phyloP scores from a whole-genome alignment of 2,888 invertebrate genomes.

The Rhamnusium bicolor region DNA sequence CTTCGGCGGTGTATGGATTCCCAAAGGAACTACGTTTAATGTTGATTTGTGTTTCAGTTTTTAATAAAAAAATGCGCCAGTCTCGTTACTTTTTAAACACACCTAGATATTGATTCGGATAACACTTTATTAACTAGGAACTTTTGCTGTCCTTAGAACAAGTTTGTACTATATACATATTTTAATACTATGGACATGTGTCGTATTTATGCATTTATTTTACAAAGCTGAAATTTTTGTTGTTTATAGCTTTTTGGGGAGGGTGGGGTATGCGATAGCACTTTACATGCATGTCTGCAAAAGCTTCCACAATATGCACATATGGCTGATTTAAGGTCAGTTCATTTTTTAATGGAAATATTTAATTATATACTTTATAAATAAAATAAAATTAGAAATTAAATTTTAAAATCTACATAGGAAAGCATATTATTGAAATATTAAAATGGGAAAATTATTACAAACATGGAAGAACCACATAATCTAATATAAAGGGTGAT shows the following conservation, averaged over 20 bases:
- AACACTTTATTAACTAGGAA: background rate
- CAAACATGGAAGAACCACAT: background rate
- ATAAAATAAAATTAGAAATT: background rate
- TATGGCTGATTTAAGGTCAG: background rate
- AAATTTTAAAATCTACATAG: conserved; percentile 3
- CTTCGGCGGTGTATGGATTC: too few relatives aligned
- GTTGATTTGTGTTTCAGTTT: too few relatives aligned
- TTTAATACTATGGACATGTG: background rate
- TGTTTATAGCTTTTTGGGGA: conserved; percentile 44
- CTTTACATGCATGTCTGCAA: conserved; percentile 47
- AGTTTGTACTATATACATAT: background rate
- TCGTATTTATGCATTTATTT: conserved; percentile 27
- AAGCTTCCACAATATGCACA: conserved; percentile 22
- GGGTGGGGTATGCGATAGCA: conserved; percentile 48
- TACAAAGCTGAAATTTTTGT: conserved; percentile 41
- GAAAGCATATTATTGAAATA: background rate
- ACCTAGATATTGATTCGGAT: background rate
- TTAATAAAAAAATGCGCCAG: too few relatives aligned
- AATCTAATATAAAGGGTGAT: conserved; percentile 3
- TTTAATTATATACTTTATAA: background rate
- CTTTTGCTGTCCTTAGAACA: conserved; percentile 3
- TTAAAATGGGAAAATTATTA: background rate
- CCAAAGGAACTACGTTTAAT: too few relatives aligned
- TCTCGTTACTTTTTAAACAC: too few relatives aligned
- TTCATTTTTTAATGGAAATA: background rate